phyloP scores from a whole-genome alignment of 2,797 vertebrate species.

The Acridotheres tristis region DNA sequence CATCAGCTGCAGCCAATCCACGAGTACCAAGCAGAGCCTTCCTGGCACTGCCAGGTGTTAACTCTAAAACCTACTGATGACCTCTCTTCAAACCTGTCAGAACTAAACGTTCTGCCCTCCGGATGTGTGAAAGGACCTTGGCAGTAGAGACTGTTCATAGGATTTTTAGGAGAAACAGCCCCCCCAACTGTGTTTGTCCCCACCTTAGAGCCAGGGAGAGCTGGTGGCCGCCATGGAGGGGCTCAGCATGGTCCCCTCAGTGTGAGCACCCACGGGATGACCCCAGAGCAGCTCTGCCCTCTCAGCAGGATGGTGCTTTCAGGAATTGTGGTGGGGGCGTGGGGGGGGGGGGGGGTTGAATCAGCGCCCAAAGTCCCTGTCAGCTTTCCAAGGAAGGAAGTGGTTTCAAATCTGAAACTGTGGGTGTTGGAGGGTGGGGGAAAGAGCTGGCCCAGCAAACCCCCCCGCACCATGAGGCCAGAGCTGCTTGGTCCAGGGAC shows the following conservation, averaged over 20 bases:
- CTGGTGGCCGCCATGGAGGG: rapidly evolving
- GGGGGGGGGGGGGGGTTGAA: background rate
- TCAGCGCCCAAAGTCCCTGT: background rate
- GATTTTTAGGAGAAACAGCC: background rate
- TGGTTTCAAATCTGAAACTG: background rate
- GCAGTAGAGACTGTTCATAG: rapidly evolving
- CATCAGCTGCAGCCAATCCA: background rate
- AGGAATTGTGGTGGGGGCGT: background rate
- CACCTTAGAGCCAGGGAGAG: rapidly evolving
- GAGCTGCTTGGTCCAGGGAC: background rate
- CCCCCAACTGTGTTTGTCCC: background rate
- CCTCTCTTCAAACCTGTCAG: background rate
- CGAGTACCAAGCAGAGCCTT: background rate
- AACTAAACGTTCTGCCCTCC: rapidly evolving
- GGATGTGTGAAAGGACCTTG: rapidly evolving
- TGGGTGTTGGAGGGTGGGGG: background rate
- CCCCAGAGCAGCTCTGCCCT: rapidly evolving
- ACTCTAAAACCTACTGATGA: background rate
- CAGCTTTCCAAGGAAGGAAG: constrained; percentile 55
- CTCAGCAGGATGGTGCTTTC: background rate
- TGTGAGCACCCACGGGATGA: rapidly evolving
- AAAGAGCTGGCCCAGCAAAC: background rate
- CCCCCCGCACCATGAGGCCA: rapidly evolving
- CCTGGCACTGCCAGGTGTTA: background rate
- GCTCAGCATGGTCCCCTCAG: background rate